A percentile compares a stretch with the other conserved stretches of the same genome.
phyloP scores from a whole-genome alignment of 2,888 invertebrate genomes.

The Eupithecia abbreviata region DNA sequence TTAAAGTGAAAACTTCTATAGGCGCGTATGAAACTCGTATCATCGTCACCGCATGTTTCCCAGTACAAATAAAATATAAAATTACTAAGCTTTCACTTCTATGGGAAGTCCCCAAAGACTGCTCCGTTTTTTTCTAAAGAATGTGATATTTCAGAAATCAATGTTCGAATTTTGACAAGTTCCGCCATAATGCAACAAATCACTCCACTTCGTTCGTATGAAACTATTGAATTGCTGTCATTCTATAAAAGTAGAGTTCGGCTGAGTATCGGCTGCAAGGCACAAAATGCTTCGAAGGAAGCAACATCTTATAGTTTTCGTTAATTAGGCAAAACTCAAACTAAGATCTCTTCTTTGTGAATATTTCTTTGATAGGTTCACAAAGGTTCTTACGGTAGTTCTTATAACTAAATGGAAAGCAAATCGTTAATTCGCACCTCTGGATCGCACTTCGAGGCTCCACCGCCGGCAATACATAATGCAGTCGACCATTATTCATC shows the following conservation, averaged over 20 bases:
- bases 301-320: background rate
- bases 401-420: conserved; percentile 33
- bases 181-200: no score
- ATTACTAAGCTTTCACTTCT: no score
- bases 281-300: background rate
- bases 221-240: background rate
- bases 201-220: no score
- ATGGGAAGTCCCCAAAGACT: no score
- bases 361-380: background rate
- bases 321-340: background rate
- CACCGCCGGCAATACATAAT: conserved; percentile 56
- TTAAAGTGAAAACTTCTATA: no score
- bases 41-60: no score
- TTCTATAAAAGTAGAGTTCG: background rate
- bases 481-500: conserved; percentile 57
- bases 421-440: conserved; percentile 46
- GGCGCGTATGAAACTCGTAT: no score
- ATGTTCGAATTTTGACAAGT: no score
- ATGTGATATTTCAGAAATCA: no score
- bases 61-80: no score
- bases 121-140: no score
- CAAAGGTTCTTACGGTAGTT: background rate
- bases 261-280: background rate
- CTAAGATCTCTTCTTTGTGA: background rate
- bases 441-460: conserved; percentile 43